phyloP scores from a whole-genome alignment of 2,888 invertebrate species.

The Cenopis cana region DNA sequence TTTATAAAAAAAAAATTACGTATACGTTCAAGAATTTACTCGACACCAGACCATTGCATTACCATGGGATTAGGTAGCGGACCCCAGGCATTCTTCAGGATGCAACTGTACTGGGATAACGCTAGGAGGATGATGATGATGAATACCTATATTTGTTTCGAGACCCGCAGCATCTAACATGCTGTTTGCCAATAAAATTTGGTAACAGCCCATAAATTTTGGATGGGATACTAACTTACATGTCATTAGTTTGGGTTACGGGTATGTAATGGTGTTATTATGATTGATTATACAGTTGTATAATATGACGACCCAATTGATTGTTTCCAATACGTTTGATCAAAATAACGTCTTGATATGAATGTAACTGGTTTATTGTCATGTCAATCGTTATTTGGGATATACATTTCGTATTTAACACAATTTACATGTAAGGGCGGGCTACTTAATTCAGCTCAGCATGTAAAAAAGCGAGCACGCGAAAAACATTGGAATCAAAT shows the following conservation, averaged over 20 bases:
- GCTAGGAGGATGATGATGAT: too few species aligned
- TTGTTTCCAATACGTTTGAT: not conserved
- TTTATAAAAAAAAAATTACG: too few species aligned
- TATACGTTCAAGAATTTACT: not conserved
- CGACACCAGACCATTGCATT: not conserved
- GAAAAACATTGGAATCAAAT: not conserved
- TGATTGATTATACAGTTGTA: constrained; percentile 3
- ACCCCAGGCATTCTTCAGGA: too few species aligned
- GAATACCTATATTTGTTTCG: too few species aligned
- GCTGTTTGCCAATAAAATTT: constrained; percentile 63
- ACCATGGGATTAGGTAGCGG: too few species aligned
- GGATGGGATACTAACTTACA: constrained; percentile 17
- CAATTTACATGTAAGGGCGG: not conserved
- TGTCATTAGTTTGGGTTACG: constrained; percentile 22
- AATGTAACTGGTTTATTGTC: too few species aligned
- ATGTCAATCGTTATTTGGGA: too few species aligned
- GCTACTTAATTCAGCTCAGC: not conserved
- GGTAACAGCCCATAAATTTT: constrained; percentile 50
- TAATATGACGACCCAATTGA: not conserved
- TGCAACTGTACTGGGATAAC: too few species aligned
- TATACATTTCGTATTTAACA: too few species aligned
- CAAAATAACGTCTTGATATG: not conserved
- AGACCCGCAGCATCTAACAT: constrained; percentile 55
- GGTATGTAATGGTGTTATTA: constrained; percentile 16
- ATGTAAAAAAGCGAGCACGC: not conserved